Evolutionary conservation across 1,140 invertebrate species (phyloP), one percentile per base, ranked within the genome.

Genomic region (Bombus impatiens): DNA sequence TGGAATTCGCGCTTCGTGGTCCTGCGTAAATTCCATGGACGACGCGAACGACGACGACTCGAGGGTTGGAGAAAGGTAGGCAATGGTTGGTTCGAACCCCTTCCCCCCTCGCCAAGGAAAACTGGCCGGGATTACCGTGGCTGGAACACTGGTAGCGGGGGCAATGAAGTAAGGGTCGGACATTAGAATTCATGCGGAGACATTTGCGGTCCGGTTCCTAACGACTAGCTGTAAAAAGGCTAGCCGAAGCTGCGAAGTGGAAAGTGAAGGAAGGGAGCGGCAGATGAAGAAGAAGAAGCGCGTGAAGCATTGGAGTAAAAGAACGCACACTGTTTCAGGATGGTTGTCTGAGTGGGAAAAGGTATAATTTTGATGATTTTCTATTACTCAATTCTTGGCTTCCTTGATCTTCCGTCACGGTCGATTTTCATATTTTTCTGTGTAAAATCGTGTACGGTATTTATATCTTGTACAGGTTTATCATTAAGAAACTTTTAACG

Each of bases 181-280:
- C 94, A 95, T 95, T 94, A 94, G 94, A 94, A 95, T 95, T 94
- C 94, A 95, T 94, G 94, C 93, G 92, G 93, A 94, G 93, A 94
- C 94, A 94, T 95, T 95, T 94, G 94, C 91, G 94, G 94, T 94
- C 91, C 91, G 88, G 92, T 91, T 93, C 92, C 93, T 95, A 95
- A 95, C 94, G 94, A 95, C 93, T 92, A 91, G 87, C 90, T 92
- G 92, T 93, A 94, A 95, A 94, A 95, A 94, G 47, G 91, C 91
- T 84, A 78, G 87, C 89, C 88, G 81, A 90, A 90, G 89, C 86
- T 87, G 88, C 90, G 74, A 91, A 93, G 91, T 93, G 92, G 89
- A 93, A 92, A 88, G 78, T 75, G 75, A 91, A 89, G 89, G 82
- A 85, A 78, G 57, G 37, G 12, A 9, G 22, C 6, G 77, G 9